Percentiles rank a stretch among this genome's conserved stretches.
phyloP scores from a whole-genome alignment of 1,140 invertebrate genomes.

The Drosophila subpulchrella region DNA sequence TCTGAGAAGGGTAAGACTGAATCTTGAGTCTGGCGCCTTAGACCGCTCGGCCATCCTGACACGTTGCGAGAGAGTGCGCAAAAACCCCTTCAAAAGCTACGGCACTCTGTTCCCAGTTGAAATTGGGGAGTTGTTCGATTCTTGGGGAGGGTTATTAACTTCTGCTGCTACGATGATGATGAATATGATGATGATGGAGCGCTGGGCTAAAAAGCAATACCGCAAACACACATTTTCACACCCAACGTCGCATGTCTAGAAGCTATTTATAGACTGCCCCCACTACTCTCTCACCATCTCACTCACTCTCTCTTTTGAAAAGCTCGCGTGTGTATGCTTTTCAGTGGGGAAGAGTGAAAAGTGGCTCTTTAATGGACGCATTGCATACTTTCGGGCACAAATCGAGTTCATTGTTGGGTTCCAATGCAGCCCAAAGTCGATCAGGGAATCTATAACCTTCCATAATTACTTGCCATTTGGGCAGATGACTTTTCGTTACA shows the following conservation, averaged over 20 bases:
- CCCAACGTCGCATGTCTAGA: constrained; percentile 63
- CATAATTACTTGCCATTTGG: constrained; percentile 42
- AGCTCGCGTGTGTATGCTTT: constrained; percentile 55
- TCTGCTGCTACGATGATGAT: constrained; percentile 4
- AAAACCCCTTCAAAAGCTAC: constrained; percentile 85
- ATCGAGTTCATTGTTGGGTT: constrained; percentile 13
- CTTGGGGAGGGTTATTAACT: constrained; percentile 28
- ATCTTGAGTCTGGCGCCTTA: constrained; percentile 90
- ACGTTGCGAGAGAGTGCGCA: constrained; percentile 83
- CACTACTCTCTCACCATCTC: neutral
- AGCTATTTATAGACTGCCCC: constrained; percentile 65
- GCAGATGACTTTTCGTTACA: constrained; percentile 42
- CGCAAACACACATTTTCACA: constrained; percentile 74
- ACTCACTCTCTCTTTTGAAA: constrained; percentile 1
- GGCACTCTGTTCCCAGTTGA: neutral
- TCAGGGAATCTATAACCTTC: constrained; percentile 13
- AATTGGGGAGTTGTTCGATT: neutral
- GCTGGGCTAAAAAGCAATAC: constrained; percentile 25
- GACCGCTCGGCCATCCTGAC: constrained; percentile 89
- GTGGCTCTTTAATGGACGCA: constrained; percentile 52
- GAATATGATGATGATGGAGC: constrained; percentile 41
- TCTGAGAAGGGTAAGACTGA: constrained; percentile 61
- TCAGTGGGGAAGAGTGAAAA: constrained; percentile 1
- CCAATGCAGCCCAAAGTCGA: constrained; percentile 9
- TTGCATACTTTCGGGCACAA: constrained; percentile 60